Conservation (phyloP, 1,140 invertebrate species). For the Calephelis nemesis region DNA sequence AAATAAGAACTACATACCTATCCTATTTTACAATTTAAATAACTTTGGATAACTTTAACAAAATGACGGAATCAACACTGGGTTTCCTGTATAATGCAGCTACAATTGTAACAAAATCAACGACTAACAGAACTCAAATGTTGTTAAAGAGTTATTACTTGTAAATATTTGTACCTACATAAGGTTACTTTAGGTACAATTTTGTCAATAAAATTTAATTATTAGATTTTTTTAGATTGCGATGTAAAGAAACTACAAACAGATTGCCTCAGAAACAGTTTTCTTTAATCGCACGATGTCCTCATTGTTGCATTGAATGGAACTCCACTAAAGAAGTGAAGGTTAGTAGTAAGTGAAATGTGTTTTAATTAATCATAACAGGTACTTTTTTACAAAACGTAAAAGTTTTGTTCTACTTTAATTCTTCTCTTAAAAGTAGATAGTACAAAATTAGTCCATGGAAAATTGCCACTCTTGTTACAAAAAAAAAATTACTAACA, state of each 20-base stretch:
- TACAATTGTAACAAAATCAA: slow-evolving; percentile 29
- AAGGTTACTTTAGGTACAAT: background rate
- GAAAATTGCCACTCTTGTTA: too few relatives aligned
- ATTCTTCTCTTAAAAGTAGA: background rate
- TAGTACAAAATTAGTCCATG: background rate
- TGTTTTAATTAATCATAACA: background rate
- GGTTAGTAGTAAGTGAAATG: slow-evolving; percentile 28
- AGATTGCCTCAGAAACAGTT: slow-evolving; percentile 54
- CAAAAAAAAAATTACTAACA: too few relatives aligned
- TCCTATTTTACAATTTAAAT: too few relatives aligned
- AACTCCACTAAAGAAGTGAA: slow-evolving; percentile 37
- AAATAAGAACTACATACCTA: too few relatives aligned
- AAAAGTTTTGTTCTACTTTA: too few relatives aligned
- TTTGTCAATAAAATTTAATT: slow-evolving; percentile 3
- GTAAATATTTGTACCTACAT: slow-evolving; percentile 40
- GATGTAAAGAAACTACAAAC: slow-evolving; percentile 48
- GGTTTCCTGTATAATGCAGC: slow-evolving; percentile 55
- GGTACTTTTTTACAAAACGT: background rate
- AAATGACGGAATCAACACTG: slow-evolving; percentile 51
- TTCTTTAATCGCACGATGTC: slow-evolving; percentile 49
- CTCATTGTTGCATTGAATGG: slow-evolving; percentile 59
- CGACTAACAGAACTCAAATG: slow-evolving; percentile 34
- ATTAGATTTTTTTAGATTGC: slow-evolving; percentile 43
- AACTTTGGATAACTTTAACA: too few relatives aligned
- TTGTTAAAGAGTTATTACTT: slow-evolving; percentile 61